A percentile compares a stretch with the other conserved stretches of the same genome.
phyloP scores from a whole-genome alignment of 53 echinoderm and acorn worm species.

The Zoroaster sp. region DNA sequence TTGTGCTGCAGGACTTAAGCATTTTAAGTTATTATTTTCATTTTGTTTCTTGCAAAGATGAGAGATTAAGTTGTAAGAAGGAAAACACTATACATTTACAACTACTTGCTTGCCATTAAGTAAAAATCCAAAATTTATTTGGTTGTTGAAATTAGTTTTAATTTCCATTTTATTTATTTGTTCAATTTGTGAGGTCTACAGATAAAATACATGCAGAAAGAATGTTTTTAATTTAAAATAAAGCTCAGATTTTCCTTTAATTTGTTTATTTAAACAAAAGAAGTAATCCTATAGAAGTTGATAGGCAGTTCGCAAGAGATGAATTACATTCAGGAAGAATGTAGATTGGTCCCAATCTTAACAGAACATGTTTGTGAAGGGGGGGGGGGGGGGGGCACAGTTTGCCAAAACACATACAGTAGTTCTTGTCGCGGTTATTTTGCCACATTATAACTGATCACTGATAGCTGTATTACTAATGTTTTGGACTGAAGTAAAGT shows the following conservation, averaged over 20 bases:
- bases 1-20: too few relatives aligned
- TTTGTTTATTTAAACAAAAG: background rate
- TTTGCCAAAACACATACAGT: background rate
- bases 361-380: background rate
- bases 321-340: background rate
- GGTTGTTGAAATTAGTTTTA: background rate
- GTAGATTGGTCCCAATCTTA: background rate
- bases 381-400: background rate
- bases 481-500: background rate
- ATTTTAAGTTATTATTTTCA: too few relatives aligned
- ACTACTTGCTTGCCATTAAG: background rate
- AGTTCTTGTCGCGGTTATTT: background rate
- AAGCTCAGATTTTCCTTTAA: background rate
- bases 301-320: background rate
- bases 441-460: background rate
- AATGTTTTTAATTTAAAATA: background rate
- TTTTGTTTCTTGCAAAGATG: too few relatives aligned
- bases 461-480: background rate
- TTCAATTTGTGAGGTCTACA: background rate
- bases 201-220: background rate
- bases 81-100: too few relatives aligned
- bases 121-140: background rate
- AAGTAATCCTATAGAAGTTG: background rate
- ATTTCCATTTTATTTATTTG: background rate
- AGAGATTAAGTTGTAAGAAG: too few relatives aligned